phyloP scores from a whole-genome alignment of 2,888 invertebrate genomes.

The Macaria liturata region DNA sequence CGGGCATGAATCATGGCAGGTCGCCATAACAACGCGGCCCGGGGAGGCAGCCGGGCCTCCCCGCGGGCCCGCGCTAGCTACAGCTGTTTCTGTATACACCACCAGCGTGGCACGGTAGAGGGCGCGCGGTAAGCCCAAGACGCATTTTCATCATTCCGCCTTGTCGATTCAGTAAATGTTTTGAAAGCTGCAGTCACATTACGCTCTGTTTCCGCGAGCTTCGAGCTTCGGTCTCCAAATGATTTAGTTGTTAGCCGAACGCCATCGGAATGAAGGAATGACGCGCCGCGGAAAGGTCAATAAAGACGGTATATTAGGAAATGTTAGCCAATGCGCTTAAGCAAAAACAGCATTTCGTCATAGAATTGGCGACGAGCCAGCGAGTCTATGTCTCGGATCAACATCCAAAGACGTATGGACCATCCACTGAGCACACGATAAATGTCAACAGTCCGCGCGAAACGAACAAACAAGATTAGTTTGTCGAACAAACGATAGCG shows the following conservation, averaged over 20 bases:
- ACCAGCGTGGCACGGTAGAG: conserved; percentile 41
- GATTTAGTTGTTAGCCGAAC: not conserved
- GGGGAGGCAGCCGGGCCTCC: conserved; percentile 55
- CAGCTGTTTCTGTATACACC: conserved; percentile 62
- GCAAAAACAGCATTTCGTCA: conserved; percentile 55
- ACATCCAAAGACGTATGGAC: conserved; percentile 30
- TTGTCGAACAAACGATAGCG: conserved; percentile 41
- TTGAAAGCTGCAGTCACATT: conserved; percentile 7
- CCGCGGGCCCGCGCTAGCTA: conserved; percentile 58
- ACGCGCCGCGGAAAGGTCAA: conserved; percentile 28
- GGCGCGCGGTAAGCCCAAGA: conserved; percentile 46
- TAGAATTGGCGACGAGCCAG: conserved; percentile 57
- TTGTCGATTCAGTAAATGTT: conserved; percentile 39
- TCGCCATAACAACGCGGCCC: conserved; percentile 62
- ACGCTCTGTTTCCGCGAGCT: conserved; percentile 4
- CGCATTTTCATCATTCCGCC: conserved; percentile 54
- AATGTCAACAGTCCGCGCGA: conserved; percentile 48
- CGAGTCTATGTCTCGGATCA: conserved; percentile 22
- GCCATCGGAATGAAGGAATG: conserved; percentile 19
- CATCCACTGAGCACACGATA: conserved; percentile 31
- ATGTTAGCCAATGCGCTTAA: conserved; percentile 43
- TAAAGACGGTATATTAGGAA: conserved; percentile 36
- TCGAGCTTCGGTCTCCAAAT: not conserved
- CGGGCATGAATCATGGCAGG: conserved; percentile 65
- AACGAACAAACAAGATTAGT: conserved; percentile 45